These are phyloP conservation scores for Coregonus ussuriensis DNA, from an alignment of 2,797 vertebrate genomes.

Conservation along the genomic window DNA sequence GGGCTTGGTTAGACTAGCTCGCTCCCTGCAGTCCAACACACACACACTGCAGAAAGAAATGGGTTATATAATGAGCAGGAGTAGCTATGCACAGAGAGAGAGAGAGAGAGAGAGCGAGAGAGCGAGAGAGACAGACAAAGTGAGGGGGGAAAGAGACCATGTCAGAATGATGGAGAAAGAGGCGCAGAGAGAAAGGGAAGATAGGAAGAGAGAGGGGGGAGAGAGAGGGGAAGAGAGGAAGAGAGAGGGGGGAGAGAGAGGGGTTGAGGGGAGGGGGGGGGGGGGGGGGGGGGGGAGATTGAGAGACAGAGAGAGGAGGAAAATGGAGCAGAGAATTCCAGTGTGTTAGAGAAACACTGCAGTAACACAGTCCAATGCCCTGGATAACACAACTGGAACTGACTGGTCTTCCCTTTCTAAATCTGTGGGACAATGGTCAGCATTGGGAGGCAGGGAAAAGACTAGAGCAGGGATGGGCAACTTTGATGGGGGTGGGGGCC, in stretches of 20 bases:
- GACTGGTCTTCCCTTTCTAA: not conserved
- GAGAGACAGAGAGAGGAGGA: conserved; percentile 37
- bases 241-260: too few species aligned
- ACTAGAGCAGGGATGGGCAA: not conserved
- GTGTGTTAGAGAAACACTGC: conserved; percentile 26
- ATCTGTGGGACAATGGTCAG: not conserved
- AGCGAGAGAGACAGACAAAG: too few species aligned
- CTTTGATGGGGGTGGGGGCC: too few species aligned
- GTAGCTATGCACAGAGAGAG: conserved; percentile 20
- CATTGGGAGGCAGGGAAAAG: not conserved
- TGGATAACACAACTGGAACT: not conserved
- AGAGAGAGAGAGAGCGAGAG: too few species aligned
- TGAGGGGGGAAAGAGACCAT: conserved; percentile 14
- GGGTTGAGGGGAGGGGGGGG: too few species aligned
- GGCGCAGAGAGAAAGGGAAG: conserved; percentile 3
- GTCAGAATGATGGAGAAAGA: conserved; percentile 12
- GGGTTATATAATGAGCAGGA: conserved; percentile 65
- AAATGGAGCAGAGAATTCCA: conserved; percentile 35
- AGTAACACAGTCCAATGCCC: conserved; percentile 16
- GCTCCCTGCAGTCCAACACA: not conserved
- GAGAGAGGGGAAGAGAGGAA: too few species aligned
- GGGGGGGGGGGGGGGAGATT: not conserved
- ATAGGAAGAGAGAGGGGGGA: too few species aligned
- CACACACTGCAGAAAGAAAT: conserved; percentile 47
- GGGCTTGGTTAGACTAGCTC: not conserved